These are phyloP conservation scores for Lophura swinhoii DNA, from an alignment of 2,797 vertebrate species.

Conservation along the genomic window DNA sequence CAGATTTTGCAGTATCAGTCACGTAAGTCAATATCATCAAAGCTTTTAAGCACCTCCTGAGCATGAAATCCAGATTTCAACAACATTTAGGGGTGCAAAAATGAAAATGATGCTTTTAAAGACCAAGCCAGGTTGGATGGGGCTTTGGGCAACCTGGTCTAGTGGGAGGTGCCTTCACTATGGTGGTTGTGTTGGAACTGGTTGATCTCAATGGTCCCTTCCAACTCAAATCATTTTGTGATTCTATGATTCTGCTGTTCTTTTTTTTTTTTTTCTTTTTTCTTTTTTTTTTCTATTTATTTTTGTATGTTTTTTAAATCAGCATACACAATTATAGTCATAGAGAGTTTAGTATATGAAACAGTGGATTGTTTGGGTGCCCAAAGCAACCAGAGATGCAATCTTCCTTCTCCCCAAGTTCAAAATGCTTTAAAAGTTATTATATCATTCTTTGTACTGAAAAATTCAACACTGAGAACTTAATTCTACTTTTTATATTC, in stretches of 20 bases:
- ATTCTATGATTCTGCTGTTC: not conserved
- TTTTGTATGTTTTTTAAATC: not conserved
- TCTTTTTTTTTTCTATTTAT: too few relatives aligned
- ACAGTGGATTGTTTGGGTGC: not conserved
- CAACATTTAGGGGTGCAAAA: not conserved
- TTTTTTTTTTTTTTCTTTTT: too few relatives aligned
- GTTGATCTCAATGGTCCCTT: not conserved
- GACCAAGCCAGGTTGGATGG: not conserved
- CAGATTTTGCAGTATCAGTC: not conserved
- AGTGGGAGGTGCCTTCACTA: not conserved
- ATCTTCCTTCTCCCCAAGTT: constrained; percentile 22
- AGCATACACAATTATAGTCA: not conserved
- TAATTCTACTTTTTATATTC: constrained; percentile 86
- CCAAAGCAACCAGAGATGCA: not conserved
- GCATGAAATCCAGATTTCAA: not conserved
- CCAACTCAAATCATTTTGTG: not conserved
- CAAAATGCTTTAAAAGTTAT: constrained; percentile 45
- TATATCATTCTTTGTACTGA: constrained; percentile 45
- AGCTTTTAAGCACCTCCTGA: not conserved
- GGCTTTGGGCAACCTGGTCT: not conserved
- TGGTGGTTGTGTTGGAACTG: not conserved
- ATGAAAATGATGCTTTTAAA: not conserved
- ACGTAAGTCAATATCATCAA: not conserved
- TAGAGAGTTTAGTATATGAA: not conserved
- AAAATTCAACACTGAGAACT: constrained; percentile 73